A percentile compares a stretch with the other conserved stretches of the same genome.
Evolutionary conservation across 2,113 vertebrate genomes (phyloP).

Genomic region (Orycteropus afer): DNA sequence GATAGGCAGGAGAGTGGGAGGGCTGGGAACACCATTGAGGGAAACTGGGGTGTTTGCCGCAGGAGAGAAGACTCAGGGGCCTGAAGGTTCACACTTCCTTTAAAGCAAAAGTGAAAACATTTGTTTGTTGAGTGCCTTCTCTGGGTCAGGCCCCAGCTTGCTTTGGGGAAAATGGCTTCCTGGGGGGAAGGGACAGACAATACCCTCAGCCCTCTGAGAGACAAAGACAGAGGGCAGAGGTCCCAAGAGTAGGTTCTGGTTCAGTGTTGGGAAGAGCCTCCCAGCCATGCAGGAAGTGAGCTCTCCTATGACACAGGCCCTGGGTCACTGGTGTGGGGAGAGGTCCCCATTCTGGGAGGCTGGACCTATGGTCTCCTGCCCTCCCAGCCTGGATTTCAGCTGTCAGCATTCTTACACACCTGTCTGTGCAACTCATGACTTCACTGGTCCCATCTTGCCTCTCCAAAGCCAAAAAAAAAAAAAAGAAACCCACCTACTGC

Average conservation of each 20-base stretch:
- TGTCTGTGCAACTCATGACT: background rate
- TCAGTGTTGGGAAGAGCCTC: background rate
- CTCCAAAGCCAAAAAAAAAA: background rate
- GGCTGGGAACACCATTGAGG: too few species aligned
- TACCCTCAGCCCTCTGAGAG: background rate
- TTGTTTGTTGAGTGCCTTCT: background rate
- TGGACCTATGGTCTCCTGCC: background rate
- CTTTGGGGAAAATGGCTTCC: background rate
- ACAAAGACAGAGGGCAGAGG: background rate
- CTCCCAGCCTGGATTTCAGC: background rate
- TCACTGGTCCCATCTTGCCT: background rate
- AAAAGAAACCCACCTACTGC: background rate
- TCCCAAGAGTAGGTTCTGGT: background rate
- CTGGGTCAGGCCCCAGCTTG: background rate
- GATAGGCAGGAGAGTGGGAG: background rate
- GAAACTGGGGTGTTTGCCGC: background rate
- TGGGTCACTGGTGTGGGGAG: background rate
- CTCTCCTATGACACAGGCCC: background rate
- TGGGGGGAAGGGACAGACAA: background rate
- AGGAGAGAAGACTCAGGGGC: background rate
- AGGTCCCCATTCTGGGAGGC: background rate
- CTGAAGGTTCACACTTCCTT: background rate
- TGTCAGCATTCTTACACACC: background rate
- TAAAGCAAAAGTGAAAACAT: conserved; percentile 12
- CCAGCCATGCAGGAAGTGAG: background rate